Conservation (phyloP, 2,113 vertebrate species). For the Salvator merianae region DNA sequence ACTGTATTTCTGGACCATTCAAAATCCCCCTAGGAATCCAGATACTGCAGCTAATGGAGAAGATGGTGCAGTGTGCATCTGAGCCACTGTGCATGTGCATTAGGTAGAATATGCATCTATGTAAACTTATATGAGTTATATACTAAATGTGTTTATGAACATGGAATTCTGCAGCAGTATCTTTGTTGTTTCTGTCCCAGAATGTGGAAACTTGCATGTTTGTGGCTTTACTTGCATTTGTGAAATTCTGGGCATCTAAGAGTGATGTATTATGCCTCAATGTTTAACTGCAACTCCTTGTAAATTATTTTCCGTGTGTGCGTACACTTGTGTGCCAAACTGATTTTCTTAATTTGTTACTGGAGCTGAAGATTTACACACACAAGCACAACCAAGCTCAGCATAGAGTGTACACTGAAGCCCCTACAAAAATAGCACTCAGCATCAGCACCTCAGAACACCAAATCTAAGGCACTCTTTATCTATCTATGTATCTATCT, state of each 20-base stretch:
- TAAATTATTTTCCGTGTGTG: neutral
- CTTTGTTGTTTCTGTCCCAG: neutral
- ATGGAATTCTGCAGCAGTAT: neutral
- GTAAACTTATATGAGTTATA: neutral
- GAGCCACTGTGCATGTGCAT: neutral
- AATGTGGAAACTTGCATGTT: neutral
- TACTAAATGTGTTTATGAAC: neutral
- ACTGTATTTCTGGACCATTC: slow-evolving; percentile 10
- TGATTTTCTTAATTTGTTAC: neutral
- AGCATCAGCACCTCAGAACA: neutral
- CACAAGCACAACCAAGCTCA: neutral
- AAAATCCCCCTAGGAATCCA: neutral
- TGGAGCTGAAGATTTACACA: neutral
- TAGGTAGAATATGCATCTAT: neutral
- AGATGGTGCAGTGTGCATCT: neutral
- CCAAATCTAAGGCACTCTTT: neutral
- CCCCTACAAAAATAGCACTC: too few species aligned
- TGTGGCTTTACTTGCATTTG: neutral
- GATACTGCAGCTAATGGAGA: slow-evolving; percentile 27
- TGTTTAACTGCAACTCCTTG: neutral
- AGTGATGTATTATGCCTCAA: neutral
- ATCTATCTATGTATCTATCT: too few species aligned
- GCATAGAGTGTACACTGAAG: neutral
- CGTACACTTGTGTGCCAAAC: neutral
- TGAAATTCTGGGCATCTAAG: neutral